phyloP scores from a whole-genome alignment of 2,113 vertebrate species.

The Lasiurus borealis region DNA sequence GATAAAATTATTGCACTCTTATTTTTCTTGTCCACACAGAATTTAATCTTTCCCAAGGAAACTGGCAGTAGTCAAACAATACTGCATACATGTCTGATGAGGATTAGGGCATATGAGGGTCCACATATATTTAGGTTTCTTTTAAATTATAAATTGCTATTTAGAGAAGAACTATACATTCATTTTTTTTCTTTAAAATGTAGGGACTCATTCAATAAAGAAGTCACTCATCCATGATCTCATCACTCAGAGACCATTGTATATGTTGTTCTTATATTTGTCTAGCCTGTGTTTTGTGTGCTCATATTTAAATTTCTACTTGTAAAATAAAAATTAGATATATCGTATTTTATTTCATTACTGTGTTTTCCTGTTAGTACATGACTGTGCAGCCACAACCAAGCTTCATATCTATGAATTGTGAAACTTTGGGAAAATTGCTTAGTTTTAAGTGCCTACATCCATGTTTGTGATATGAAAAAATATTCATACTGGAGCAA shows the following conservation, averaged over 20 bases:
- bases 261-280: neutral
- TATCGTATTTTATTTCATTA: neutral
- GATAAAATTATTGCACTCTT: neutral
- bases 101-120: neutral
- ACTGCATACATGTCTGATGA: neutral
- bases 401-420: neutral
- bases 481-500: neutral
- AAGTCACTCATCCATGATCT: neutral
- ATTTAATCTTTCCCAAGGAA: slow-evolving; percentile 15
- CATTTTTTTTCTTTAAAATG: too few species aligned
- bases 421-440: neutral
- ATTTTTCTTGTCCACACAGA: slow-evolving; percentile 33
- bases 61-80: neutral
- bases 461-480: neutral
- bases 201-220: slow-evolving; percentile 36
- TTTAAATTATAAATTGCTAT: slow-evolving; percentile 26
- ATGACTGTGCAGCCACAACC: neutral
- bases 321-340: neutral
- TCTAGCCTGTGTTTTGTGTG: neutral
- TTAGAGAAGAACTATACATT: neutral
- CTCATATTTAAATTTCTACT: too few species aligned
- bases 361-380: neutral
- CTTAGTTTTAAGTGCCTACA: neutral
- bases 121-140: slow-evolving; percentile 1
- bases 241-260: neutral